Conservation (phyloP, 2,888 invertebrate genomes). For the Ormyrus pomaceus region DNA sequence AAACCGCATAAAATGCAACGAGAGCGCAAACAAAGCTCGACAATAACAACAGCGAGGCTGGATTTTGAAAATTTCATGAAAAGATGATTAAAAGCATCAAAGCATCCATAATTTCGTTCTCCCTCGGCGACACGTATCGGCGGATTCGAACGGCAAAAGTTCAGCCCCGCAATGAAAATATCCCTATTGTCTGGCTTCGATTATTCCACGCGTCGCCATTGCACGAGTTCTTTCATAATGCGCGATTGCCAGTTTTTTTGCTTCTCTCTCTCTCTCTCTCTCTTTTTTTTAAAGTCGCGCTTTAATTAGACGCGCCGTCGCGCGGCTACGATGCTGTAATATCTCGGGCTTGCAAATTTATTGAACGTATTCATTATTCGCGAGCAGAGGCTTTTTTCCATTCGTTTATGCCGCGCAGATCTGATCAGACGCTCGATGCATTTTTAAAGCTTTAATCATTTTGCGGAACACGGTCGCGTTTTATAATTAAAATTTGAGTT, state of each 20-base stretch:
- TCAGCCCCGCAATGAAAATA: not conserved
- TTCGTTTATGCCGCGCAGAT: not conserved
- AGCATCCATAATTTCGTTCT: not conserved
- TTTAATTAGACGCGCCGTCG: constrained; percentile 16
- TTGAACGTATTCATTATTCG: constrained; percentile 8
- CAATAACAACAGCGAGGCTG: too few relatives aligned
- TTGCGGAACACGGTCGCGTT: not conserved
- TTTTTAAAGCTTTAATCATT: not conserved
- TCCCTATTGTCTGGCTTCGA: constrained; percentile 1
- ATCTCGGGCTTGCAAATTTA: constrained; percentile 32
- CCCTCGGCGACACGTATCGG: not conserved
- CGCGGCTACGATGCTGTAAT: constrained; percentile 8
- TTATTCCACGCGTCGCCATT: not conserved
- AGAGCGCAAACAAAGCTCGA: too few relatives aligned
- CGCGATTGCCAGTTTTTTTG: not conserved
- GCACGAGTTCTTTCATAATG: not conserved
- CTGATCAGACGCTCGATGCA: not conserved
- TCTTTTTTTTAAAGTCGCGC: not conserved
- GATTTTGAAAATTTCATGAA: too few relatives aligned
- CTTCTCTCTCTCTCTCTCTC: too few relatives aligned
- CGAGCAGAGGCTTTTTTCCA: not conserved
- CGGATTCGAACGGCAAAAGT: not conserved
- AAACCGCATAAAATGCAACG: too few relatives aligned
- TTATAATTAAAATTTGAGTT: not conserved
- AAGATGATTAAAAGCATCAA: too few relatives aligned